Percentiles rank a stretch among this genome's conserved stretches.
Conservation (phyloP, 2,888 invertebrate genomes). For the Dastarcus helophoroides region DNA sequence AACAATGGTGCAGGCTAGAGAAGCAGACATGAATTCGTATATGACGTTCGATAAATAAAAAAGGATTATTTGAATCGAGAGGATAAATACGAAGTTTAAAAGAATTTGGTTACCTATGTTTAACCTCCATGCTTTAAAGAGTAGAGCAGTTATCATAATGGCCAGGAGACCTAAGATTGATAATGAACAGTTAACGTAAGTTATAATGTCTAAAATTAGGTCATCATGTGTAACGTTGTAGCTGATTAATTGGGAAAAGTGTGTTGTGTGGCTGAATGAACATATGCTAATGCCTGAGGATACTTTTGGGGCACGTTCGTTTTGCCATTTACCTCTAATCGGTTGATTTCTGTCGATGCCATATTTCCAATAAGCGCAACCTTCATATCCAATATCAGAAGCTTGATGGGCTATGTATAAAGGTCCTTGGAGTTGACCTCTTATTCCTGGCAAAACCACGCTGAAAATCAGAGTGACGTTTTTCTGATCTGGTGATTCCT, state of each 20-base stretch:
- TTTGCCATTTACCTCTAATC: not conserved
- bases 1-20: slow-evolving; percentile 41
- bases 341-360: not conserved
- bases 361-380: slow-evolving; percentile 1
- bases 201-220: slow-evolving; percentile 37
- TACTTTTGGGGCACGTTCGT: slow-evolving; percentile 5
- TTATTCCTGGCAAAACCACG: not conserved
- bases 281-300: slow-evolving; percentile 1
- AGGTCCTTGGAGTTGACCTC: not conserved
- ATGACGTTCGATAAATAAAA: slow-evolving; percentile 29
- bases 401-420: not conserved
- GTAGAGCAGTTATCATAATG: slow-evolving; percentile 41
- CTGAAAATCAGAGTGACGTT: not conserved
- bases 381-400: not conserved
- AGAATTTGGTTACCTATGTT: slow-evolving; percentile 32
- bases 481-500: not conserved
- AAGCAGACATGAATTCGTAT: slow-evolving; percentile 31
- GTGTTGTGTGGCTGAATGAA: slow-evolving; percentile 8
- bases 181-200: slow-evolving; percentile 41
- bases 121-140: slow-evolving; percentile 50
- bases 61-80: slow-evolving; percentile 28
- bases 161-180: slow-evolving; percentile 41
- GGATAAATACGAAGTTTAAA: slow-evolving; percentile 27
- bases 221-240: too few relatives aligned
- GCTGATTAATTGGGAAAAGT: slow-evolving; percentile 10